These are phyloP conservation scores for Pachypanchax playfairii DNA, from an alignment of 2,113 vertebrate species.

Conservation along the genomic window DNA sequence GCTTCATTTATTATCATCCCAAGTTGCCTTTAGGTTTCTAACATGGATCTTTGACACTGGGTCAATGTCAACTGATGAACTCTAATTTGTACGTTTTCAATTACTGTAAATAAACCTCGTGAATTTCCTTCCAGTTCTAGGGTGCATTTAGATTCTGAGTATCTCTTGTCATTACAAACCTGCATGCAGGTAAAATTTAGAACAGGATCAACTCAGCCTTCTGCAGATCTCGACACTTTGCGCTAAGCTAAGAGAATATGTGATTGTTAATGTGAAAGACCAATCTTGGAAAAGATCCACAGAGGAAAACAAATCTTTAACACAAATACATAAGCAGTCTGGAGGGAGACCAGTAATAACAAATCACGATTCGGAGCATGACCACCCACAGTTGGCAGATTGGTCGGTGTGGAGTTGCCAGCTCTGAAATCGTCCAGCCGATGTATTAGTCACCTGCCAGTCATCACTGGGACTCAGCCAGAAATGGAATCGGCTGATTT, in stretches of 20 bases:
- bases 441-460: constrained; percentile 70
- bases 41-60: no score
- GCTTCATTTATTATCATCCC: no score
- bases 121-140: no score
- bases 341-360: constrained; percentile 36
- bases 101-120: no score
- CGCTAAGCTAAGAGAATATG: background rate
- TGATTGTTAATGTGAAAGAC: background rate
- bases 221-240: background rate
- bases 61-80: no score
- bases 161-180: no score
- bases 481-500: constrained; percentile 21
- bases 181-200: no score
- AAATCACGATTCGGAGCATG: constrained; percentile 43
- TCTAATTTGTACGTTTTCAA: no score
- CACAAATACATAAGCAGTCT: constrained; percentile 22
- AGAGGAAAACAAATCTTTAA: constrained; percentile 25
- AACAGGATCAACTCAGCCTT: no score
- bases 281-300: background rate
- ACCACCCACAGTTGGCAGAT: constrained; percentile 60
- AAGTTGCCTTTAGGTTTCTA: no score
- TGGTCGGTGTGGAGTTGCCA: constrained; percentile 52
- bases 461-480: constrained; percentile 52
- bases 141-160: no score
- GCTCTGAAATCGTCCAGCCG: constrained; percentile 47